Base-by-base conservation (phyloP, 2,888 invertebrate species). In the Chrysomela aeneicollis region DNA sequence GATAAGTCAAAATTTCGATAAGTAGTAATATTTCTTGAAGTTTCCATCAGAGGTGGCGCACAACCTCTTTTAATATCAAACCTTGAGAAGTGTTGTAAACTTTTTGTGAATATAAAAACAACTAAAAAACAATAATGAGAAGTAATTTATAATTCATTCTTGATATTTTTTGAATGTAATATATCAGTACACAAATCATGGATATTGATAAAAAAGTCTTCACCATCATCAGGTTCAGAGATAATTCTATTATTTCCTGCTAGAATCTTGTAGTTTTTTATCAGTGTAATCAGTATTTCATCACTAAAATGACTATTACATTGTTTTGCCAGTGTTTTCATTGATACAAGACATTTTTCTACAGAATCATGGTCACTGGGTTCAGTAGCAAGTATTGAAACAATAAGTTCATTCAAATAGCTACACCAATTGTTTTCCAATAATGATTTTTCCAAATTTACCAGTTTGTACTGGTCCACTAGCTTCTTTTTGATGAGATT, bases 281-380 rank as follows among this genome's bases (percentile, higher is more conserved):
- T 42, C 19, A 75, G 55, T 10, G 54, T 59, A 9, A 47, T 19
- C 8, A 74, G 60, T 37, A 74, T 18, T 12, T 70, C 63, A 51
- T 67, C 70, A 12, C 69, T 68, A 61, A 66, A 71, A 47, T 63
- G 53, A 42, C 21, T 30, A 12, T 64, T 64, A 68, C 79, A 77
- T 60, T 71, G 70, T 9, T 66, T 55, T 22, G 61, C 37, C 26
- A 78, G 22, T 15, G 72, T 61, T 58, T 72, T 67, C 76, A 80
- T 79, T 5, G 79, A 75, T 15, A 71, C 67, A 37, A 82, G 71
- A 74, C 78, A 77, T 69, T 79, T 81, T 67, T 84, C 83, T 22
- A 85, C 73, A 35, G 82, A 77, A 72, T 85, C 85, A 49, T 82
- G 82, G 74, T 84, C 82, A 46, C 79, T 78, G 35, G 75, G 71